Evolutionary conservation across 2,113 vertebrate genomes (phyloP).

Genomic region (Corvus hawaiiensis): DNA sequence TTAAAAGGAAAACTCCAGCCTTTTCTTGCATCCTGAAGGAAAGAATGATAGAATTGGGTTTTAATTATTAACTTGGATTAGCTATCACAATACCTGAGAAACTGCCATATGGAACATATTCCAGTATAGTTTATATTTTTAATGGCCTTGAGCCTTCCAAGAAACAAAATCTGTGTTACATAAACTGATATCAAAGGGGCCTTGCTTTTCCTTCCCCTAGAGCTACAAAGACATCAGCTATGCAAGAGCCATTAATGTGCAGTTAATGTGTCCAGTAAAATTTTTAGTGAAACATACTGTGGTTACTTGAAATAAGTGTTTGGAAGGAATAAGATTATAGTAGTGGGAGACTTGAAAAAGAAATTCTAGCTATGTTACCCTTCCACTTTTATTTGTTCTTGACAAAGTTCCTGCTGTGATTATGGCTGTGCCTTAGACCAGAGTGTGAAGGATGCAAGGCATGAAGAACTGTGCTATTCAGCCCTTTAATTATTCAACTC

Average conservation of each 20-base stretch:
- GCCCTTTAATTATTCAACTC: background rate
- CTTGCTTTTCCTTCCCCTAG: slow-evolving; percentile 28
- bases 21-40: background rate
- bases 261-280: slow-evolving; percentile 36
- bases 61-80: slow-evolving; percentile 61
- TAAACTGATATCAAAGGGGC: slow-evolving; percentile 35
- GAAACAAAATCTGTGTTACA: slow-evolving; percentile 35
- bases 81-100: slow-evolving; percentile 42
- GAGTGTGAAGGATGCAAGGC: background rate
- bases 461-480: background rate
- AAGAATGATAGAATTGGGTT: background rate
- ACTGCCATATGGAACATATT: slow-evolving; percentile 46
- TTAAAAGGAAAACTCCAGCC: background rate
- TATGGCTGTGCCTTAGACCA: background rate
- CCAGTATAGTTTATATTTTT: slow-evolving; percentile 2
- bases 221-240: slow-evolving; percentile 34
- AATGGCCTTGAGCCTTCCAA: slow-evolving; percentile 33
- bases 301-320: slow-evolving; percentile 3
- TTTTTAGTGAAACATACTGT: background rate
- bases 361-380: slow-evolving; percentile 52
- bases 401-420: slow-evolving; percentile 31
- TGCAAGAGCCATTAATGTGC: slow-evolving; percentile 5
- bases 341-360: slow-evolving; percentile 31
- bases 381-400: slow-evolving; percentile 50
- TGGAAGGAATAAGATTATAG: background rate